Evolutionary conservation across 2,888 invertebrate genomes (phyloP), one percentile per base, ranked within the genome.

Genomic region (Romanomermis culicivorax): DNA sequence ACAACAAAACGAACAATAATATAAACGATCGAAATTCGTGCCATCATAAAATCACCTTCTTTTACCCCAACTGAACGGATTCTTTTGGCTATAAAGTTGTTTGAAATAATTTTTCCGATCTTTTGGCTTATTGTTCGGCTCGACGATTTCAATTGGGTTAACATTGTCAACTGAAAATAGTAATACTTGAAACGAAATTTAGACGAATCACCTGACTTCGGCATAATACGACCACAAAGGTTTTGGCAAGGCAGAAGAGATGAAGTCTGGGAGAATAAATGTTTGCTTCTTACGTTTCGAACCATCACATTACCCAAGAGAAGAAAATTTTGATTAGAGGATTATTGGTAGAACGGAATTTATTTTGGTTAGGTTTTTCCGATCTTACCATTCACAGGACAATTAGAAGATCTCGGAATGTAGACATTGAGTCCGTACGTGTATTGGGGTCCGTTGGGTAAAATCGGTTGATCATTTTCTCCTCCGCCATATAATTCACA

Each of bases 401-500:
- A 36, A 36, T 7, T 17, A 17, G 7, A 7, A 7, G 17, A 11
- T 36, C 17, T 36, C 11, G 36, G 36, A 36, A 36, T 36, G 36
- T 36, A 36, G 20, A 25, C 36, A 43, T 54, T 54, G 14, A 54
- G 7, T 4, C 29, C 4, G 2, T 4, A 17, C 23, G 25, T 25
- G 26, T 54, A 54, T 2, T 47, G 20, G 30, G 45, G 54, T 2
- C 23, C 29, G 2, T n/a, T 27, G 17, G 45, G 24, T 2, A 43
- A 43, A 11, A 36, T 42, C 17, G 36, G 36, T 2, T 42, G 24
- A 23, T 42, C 47, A 53, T 64, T 17, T 7, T 36, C 36, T 17
- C 36, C 36, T 36, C 36, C 36, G 36, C 36, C 61, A 55, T 66
- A 66, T 50, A 64, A 58, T 52, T 67, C 66, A 53, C 66, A 66